Base-by-base conservation (phyloP, 1,140 invertebrate genomes). In the Cephus cinctus region DNA sequence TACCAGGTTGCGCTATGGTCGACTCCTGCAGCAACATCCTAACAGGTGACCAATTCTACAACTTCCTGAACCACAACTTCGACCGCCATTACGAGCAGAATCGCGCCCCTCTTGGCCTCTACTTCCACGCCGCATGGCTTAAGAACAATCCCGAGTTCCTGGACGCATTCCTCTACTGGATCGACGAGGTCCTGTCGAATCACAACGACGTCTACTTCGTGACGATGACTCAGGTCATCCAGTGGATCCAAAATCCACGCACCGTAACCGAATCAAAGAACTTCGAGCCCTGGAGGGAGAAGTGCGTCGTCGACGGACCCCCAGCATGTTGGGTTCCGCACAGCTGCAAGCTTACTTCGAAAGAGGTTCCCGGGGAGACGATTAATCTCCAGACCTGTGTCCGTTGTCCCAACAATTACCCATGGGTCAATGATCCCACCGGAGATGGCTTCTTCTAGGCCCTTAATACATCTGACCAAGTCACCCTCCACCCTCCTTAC, bases 151-250 rank as follows among this genome's bases (percentile, higher is more conserved):
- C 91, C 22, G 92, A 96, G 70, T 96, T 89, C 70, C 78, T 96
- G 43, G 92, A 96, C 60, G 89, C 92, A 46, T 93, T 98, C 82
- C 80, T 94, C 5, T 92, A 90, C 69, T 97, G 94, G 91, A 88
- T 98, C 55, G 94, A 97, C 67, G 94, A 97, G 78, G 84, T 94
- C 35, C 75, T 95, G 21, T 78, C 84, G 47, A 88, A 86, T 45
- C 86, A 93, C 76, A 91, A 92, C 48, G 94, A 98, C 67, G 94
- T 96, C 4, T 97, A 95, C 76, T 96, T 98, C 66, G 92, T 96
- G 1, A 97, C 94, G n/a, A 96, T 95, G 89, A 96, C 92, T 2
- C 92, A 94, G 75, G 93, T 96, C 1, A 94, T 97, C 57, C 92
- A 96, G 68, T 97, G 94, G 94, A 94, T 97, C 69, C 92, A 95